Percentiles rank a stretch among this genome's conserved stretches.
Conservation (phyloP, 2,888 invertebrate genomes). For the Rhagophthalmus giganteus region DNA sequence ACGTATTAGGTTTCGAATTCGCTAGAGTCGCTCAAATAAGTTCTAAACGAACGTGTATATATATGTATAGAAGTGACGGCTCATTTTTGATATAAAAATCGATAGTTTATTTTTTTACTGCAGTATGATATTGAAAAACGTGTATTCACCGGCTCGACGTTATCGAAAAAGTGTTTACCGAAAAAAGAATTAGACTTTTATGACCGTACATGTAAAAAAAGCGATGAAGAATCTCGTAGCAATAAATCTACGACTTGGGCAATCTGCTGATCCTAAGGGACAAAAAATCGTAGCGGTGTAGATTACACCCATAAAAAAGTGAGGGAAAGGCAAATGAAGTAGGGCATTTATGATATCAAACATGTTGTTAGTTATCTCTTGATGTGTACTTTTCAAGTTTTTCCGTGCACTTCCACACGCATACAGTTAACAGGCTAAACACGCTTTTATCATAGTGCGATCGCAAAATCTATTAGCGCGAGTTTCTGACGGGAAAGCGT, state of each 20-base stretch:
- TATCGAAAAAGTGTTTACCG: too few species aligned
- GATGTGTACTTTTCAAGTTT: slow-evolving; percentile 12
- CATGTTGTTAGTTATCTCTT: slow-evolving; percentile 19
- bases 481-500: slow-evolving; percentile 12
- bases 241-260: too few species aligned
- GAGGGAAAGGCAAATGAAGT: slow-evolving; percentile 22
- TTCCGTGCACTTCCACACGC: slow-evolving; percentile 16
- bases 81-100: too few species aligned
- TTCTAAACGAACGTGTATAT: too few species aligned
- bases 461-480: slow-evolving; percentile 25
- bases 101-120: too few species aligned
- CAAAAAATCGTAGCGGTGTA: slow-evolving; percentile 5
- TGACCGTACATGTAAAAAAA: too few species aligned
- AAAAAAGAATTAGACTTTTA: too few species aligned
- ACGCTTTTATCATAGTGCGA: slow-evolving; percentile 20
- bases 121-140: too few species aligned
- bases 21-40: too few species aligned
- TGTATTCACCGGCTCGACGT: too few species aligned
- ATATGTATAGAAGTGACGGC: too few species aligned
- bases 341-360: slow-evolving; percentile 25
- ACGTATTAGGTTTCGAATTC: too few species aligned
- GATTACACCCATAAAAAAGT: slow-evolving; percentile 24
- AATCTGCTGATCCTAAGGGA: slow-evolving; percentile 5
- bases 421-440: slow-evolving; percentile 24
- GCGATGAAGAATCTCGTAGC: neutral